Percentiles rank a stretch among this genome's conserved stretches.
Conservation (phyloP, 1,140 invertebrate species). For the Diorhabda elongata region DNA sequence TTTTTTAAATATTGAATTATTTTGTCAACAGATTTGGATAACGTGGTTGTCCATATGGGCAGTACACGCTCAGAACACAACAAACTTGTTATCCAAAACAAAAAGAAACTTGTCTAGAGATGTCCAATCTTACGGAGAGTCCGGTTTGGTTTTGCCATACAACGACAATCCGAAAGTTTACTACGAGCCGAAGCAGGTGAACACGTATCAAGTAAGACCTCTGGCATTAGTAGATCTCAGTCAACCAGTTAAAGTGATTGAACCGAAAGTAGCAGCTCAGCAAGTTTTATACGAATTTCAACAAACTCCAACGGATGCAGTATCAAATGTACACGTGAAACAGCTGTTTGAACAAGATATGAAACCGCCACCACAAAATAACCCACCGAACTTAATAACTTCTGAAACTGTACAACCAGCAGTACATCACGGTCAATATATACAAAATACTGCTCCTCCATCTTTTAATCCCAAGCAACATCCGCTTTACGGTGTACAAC, state of each 20-base stretch:
- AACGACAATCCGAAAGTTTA: not conserved
- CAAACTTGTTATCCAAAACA: not conserved
- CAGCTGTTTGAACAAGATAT: slow-evolving; percentile 28
- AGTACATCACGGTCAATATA: slow-evolving; percentile 29
- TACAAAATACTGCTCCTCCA: slow-evolving; percentile 26
- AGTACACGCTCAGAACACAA: not conserved
- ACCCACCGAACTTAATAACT: slow-evolving; percentile 8
- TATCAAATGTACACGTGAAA: slow-evolving; percentile 36
- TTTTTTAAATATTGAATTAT: not conserved
- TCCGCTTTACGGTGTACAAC: slow-evolving; percentile 17
- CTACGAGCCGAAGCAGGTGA: slow-evolving; percentile 1
- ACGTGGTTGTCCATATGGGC: slow-evolving; percentile 1
- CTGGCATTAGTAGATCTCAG: not conserved
- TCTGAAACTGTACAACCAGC: slow-evolving; percentile 32
- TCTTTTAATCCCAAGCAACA: slow-evolving; percentile 21
- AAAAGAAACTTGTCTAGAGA: slow-evolving; percentile 9
- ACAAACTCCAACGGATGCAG: slow-evolving; percentile 36
- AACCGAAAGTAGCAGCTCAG: slow-evolving; percentile 25
- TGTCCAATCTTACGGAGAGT: slow-evolving; percentile 7
- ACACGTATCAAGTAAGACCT: not conserved
- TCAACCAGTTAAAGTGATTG: slow-evolving; percentile 4
- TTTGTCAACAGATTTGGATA: slow-evolving; percentile 6
- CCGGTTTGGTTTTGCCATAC: slow-evolving; percentile 3
- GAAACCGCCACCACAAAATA: slow-evolving; percentile 8
- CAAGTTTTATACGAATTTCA: slow-evolving; percentile 39